Evolutionary conservation across 2,888 invertebrate genomes (phyloP).

Genomic region (Eristalis pertinax): DNA sequence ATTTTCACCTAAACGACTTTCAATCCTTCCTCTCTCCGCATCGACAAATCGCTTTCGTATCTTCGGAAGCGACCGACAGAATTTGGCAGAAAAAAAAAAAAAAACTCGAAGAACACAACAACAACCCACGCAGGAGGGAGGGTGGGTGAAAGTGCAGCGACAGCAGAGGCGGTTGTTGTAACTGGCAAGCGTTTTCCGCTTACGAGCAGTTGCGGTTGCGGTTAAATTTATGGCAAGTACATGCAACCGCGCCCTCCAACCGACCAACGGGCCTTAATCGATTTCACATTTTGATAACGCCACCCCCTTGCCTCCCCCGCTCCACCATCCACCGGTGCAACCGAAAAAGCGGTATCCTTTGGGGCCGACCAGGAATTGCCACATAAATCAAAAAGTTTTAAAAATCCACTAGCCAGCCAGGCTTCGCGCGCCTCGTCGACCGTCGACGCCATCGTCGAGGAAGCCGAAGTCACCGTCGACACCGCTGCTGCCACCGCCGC

Average conservation of each 20-base stretch:
- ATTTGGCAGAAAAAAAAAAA: slow-evolving; percentile 7
- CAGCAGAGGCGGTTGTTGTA: neutral
- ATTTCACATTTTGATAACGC: slow-evolving; percentile 70
- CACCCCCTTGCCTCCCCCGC: slow-evolving; percentile 3
- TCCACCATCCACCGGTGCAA: neutral
- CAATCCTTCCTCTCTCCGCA: slow-evolving; percentile 24
- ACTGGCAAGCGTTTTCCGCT: slow-evolving; percentile 28
- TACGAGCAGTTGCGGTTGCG: slow-evolving; percentile 58
- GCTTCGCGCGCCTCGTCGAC: neutral
- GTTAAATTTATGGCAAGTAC: slow-evolving; percentile 56
- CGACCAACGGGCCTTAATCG: slow-evolving; percentile 60
- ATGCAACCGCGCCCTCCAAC: slow-evolving; percentile 28
- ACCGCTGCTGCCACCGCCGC: neutral
- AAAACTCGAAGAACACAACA: neutral
- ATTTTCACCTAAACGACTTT: slow-evolving; percentile 53
- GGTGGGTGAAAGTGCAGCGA: slow-evolving; percentile 8
- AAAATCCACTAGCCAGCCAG: slow-evolving; percentile 35
- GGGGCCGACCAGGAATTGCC: slow-evolving; percentile 54
- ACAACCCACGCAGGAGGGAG: neutral
- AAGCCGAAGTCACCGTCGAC: neutral
- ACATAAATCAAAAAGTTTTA: slow-evolving; percentile 67
- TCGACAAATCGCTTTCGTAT: slow-evolving; percentile 68
- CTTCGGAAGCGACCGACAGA: slow-evolving; percentile 21
- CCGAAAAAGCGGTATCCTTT: neutral
- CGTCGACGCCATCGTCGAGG: neutral